These are phyloP conservation scores for Spodoptera littoralis DNA, from an alignment of 2,888 invertebrate genomes.

Conservation along the genomic window DNA sequence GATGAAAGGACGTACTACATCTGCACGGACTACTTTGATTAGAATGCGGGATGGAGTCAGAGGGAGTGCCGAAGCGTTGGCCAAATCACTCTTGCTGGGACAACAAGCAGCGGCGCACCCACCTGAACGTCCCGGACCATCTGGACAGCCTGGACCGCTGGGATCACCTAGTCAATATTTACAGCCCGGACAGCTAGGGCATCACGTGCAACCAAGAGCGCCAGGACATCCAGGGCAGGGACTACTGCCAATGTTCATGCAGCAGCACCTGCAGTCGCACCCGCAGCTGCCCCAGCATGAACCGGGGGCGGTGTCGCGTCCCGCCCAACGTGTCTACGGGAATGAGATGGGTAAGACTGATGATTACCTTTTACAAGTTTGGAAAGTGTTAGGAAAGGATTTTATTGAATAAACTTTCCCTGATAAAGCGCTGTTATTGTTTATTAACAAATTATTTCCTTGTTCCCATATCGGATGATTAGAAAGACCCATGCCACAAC, in stretches of 20 bases:
- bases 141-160: no score
- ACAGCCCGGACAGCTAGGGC: neutral
- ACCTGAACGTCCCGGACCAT: neutral
- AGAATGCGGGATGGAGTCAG: conserved; percentile 22
- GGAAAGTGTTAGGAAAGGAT: conserved; percentile 22
- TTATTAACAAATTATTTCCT: conserved; percentile 15
- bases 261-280: neutral
- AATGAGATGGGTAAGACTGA: conserved; percentile 21
- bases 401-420: conserved; percentile 6
- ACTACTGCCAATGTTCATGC: neutral
- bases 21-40: conserved; percentile 10
- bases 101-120: conserved; percentile 4
- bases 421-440: conserved; percentile 20
- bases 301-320: neutral
- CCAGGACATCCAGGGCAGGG: neutral
- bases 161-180: no score
- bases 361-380: conserved; percentile 33
- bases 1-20: conserved; percentile 18
- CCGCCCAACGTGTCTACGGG: neutral
- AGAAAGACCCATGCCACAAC: conserved; percentile 4
- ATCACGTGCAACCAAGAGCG: neutral
- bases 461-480: conserved; percentile 18
- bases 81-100: neutral
- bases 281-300: neutral
- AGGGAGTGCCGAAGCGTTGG: neutral